phyloP scores from a whole-genome alignment of 2,113 vertebrate species.

The pig (Sus scrofa) region T2T-Sscrofa CM000818.6:125455501-125456000 shows the following conservation, averaged over 20 bases:
- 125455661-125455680: constrained; percentile 45
- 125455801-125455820: background rate
- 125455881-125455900: constrained; percentile 2
- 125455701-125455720: background rate
- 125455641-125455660: constrained; percentile 60
- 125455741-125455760: constrained; percentile 48
- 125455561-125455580: constrained; percentile 46
- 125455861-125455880: background rate
- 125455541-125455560: constrained; percentile 85
- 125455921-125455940: background rate
- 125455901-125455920: constrained; percentile 38
- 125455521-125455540: constrained; percentile 82
- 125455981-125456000: constrained; percentile 43
- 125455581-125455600: background rate
- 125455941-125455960: background rate
- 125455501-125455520: constrained; percentile 89
- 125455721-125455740: constrained; percentile 53
- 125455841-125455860: background rate
- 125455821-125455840: background rate
- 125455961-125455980: constrained; percentile 29
- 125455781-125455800: background rate
- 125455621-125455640: constrained; percentile 23
- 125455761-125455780: background rate
- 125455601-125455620: constrained; percentile 61
- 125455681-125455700: constrained; percentile 57